Evolutionary conservation across 2,113 vertebrate genomes (phyloP), one percentile per base, ranked within the genome.

Genomic region (Carassius gibelio): DNA sequence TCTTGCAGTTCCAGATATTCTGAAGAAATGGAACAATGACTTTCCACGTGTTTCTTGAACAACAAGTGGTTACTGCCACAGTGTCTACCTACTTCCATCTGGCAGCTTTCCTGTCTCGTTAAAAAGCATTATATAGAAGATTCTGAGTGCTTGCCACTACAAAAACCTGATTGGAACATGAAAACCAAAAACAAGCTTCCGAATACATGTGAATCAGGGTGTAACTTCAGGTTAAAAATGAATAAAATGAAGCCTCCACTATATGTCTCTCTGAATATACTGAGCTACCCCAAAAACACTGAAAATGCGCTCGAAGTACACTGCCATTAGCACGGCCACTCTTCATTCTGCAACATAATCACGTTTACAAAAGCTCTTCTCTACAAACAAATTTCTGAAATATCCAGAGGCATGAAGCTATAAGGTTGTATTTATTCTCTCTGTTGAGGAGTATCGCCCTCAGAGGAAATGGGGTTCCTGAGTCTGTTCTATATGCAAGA

Each of bases 401-500:
- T 26, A 85, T 57, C 21, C n/a, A 23, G 19, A 82, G 66, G 30
- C 10, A 34, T 69, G 26, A 57, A 82, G 30, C 66, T 57, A n/a
- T 26, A 42, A 36, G 81, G 45, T 72, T 82, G 30, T 19, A 36
- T 57, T 69, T 71, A 52, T 55, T 72, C 48, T 82, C 48, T 71
- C 62, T 74, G 68, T 80, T 71, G 38, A 64, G 55, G 52, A n/a
- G 42, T n/a, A 52, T 66, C 21, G 1, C 48, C 48, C 81, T 82
- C 81, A 57, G 81, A 72, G 81, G 21, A 57, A 55, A 57, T 57
- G 50, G 11, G 7, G 34, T 45, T 57, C 36, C 77, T 19, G 52
- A 34, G 38, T 30, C 87, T 86, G 52, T 50, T 84, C 78, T 84
- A 57, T 84, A 86, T 88, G 52, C 82, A 85, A 42, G 57, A 81